Base-by-base conservation (phyloP, 92 coral and sea anemone species). In the Phenganax marumi region DNA sequence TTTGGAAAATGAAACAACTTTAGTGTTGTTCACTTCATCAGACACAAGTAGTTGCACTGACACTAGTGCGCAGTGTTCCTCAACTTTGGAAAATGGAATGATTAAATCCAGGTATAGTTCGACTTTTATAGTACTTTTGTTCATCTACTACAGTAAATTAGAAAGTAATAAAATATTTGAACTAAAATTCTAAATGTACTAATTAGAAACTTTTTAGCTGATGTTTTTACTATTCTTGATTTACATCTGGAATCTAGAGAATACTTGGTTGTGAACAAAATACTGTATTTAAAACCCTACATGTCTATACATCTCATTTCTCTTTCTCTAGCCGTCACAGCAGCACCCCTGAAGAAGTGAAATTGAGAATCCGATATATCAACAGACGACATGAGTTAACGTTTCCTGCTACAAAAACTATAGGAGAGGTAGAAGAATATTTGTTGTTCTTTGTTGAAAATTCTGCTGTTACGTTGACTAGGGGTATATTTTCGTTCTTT, bases 1-100 rank as follows among this genome's bases (percentile, higher is more conserved):
- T 82, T 87, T 96, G 75, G 70, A 91, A 81, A 93, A 96, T 56
- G 97, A 96, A 85, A 96, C 97, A 26, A 84, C 93, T 0, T 65
- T 96, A 63, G 93, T 87, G 19, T 77, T 96, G 26, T 73, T 89
- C 26, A 90, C 96, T 50, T 88, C 91, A 49, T 50, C 63, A n/a
- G 87, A 89, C 16, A 92, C 97, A 23, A 69, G 84, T 60, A 96
- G 95, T 18, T 90, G 53, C 18, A 47, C 93, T 10, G 93, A 88
- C 51, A 86, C 88, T 18, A 88, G 87, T 52, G 90, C 89, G 50
- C 97, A 97, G 19, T 96, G 99, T 75, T 73, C 92, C 23, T 78
- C 89, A 12, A 86, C 75, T 18, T 76, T 88, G 24, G 56, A 83
- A 73, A 83, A 76, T 12, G 84, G 85, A 53, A 89, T 88, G 85